Percentiles rank a stretch among this genome's conserved stretches.
phyloP scores from a whole-genome alignment of 64 coral and sea anemone species.

The Actinia tenebrosa region DNA sequence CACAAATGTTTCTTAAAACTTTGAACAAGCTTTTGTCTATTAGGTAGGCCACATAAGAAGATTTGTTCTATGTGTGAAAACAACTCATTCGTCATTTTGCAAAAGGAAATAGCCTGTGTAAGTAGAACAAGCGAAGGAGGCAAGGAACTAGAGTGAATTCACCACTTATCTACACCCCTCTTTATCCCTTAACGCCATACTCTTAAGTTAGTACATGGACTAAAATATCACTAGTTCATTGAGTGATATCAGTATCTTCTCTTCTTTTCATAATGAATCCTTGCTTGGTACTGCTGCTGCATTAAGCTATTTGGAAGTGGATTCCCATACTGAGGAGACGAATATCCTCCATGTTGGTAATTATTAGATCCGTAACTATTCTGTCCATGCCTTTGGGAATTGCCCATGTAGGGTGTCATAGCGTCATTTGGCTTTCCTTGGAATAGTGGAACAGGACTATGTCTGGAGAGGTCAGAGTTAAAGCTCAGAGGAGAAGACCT shows the following conservation, averaged over 20 bases:
- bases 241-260: not conserved
- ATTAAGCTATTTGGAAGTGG: not conserved
- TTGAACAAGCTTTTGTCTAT: too few species aligned
- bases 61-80: too few species aligned
- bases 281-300: not conserved
- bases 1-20: too few species aligned
- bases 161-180: too few species aligned
- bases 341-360: not conserved
- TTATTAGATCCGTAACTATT: not conserved
- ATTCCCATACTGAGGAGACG: not conserved
- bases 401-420: not conserved
- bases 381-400: not conserved
- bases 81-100: too few species aligned
- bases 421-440: not conserved
- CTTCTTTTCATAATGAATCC: not conserved
- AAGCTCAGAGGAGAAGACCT: not conserved
- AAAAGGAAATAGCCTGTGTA: too few species aligned
- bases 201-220: too few species aligned
- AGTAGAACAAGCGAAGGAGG: too few species aligned
- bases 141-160: too few species aligned
- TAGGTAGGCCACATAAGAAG: too few species aligned
- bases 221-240: too few species aligned
- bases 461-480: not conserved
- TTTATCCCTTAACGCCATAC: too few species aligned
- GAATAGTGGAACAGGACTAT: not conserved